Evolutionary conservation across 2,888 invertebrate species (phyloP).

Genomic region (Apantesis nais): DNA sequence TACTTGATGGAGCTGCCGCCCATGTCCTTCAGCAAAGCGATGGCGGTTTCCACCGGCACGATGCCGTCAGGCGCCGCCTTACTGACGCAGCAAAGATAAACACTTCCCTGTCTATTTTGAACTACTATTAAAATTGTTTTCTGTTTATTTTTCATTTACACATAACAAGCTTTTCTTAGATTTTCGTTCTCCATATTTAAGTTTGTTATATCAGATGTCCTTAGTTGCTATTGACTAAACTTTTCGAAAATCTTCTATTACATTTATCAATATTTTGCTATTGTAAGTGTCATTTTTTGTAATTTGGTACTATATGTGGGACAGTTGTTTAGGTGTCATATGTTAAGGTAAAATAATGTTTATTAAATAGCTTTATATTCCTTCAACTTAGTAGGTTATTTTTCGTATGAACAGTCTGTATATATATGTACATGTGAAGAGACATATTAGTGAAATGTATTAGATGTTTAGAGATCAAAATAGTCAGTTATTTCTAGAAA

Average conservation of each 20-base stretch:
- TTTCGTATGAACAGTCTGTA: slow-evolving; percentile 35
- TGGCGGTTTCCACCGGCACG: too few relatives aligned
- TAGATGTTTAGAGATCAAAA: slow-evolving; percentile 50
- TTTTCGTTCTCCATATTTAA: neutral
- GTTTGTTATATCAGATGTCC: neutral
- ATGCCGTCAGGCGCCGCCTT: too few relatives aligned
- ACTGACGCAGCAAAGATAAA: neutral
- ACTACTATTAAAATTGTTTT: neutral
- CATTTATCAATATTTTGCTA: neutral
- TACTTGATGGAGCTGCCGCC: too few relatives aligned
- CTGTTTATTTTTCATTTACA: too few relatives aligned
- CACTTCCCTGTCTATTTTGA: neutral
- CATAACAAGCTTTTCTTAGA: too few relatives aligned
- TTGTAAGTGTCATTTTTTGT: neutral
- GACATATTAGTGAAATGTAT: slow-evolving; percentile 71
- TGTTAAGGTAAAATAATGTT: neutral
- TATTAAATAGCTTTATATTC: slow-evolving; percentile 5
- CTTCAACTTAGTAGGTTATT: slow-evolving; percentile 9
- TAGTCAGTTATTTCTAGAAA: slow-evolving; percentile 16
- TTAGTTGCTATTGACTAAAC: neutral
- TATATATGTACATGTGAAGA: slow-evolving; percentile 55
- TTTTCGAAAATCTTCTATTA: neutral
- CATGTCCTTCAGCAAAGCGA: too few relatives aligned
- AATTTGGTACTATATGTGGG: neutral
- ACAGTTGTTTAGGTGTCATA: neutral